phyloP scores from a whole-genome alignment of 1,140 invertebrate species.

The Phenacoccus solenopsis region DNA sequence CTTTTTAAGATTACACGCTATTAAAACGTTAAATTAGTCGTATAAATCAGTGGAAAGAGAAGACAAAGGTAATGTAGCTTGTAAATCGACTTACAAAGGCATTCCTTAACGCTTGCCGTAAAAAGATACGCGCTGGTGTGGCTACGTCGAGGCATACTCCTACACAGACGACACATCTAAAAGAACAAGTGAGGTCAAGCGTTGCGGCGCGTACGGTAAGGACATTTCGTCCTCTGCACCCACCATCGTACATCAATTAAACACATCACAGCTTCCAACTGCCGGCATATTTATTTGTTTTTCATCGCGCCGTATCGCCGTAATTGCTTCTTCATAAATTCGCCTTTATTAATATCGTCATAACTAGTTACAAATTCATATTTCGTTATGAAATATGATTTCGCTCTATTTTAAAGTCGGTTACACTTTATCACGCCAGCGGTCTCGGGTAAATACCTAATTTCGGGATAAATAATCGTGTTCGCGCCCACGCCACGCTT shows the following conservation, averaged over 20 bases:
- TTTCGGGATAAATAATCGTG: background rate
- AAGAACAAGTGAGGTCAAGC: conserved; percentile 6
- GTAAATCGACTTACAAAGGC: conserved; percentile 5
- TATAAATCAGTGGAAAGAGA: conserved; percentile 5
- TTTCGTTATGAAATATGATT: conserved; percentile 6
- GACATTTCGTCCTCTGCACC: background rate
- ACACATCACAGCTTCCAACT: background rate
- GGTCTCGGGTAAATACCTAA: background rate
- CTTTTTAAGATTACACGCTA: conserved; percentile 16
- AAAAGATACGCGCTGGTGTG: background rate
- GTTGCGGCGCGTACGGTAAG: background rate
- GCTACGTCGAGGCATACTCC: background rate
- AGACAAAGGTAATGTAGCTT: conserved; percentile 17
- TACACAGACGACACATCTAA: conserved; percentile 6
- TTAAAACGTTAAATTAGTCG: conserved; percentile 14
- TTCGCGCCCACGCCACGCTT: background rate
- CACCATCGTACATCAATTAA: conserved; percentile 5
- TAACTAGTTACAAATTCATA: conserved; percentile 12
- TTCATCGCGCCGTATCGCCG: background rate
- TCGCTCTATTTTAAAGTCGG: background rate
- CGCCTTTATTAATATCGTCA: conserved; percentile 10
- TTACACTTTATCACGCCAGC: background rate
- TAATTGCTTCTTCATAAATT: conserved; percentile 8
- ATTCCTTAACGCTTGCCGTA: conserved; percentile 6
- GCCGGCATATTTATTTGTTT: conserved; percentile 6